phyloP scores from a whole-genome alignment of 2,113 vertebrate species.

The Columba janthina region DNA sequence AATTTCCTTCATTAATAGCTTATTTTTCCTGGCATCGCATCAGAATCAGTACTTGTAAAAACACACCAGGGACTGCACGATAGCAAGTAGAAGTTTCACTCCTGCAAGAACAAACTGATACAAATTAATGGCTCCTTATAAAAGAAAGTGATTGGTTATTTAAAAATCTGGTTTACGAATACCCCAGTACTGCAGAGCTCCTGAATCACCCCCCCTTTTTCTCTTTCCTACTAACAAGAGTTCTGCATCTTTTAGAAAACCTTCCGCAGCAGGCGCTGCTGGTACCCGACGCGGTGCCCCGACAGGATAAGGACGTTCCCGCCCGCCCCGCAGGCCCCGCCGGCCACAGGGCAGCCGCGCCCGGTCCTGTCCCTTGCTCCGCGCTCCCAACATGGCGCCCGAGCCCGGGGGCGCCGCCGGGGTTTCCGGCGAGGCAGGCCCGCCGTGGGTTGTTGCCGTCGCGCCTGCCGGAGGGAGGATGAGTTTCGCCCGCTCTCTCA shows the following conservation, averaged over 20 bases:
- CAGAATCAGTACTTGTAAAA: neutral
- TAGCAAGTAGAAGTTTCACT: no score
- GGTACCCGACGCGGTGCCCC: accelerated
- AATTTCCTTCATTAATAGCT: neutral
- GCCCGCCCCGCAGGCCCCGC: no score
- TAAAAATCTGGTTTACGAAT: neutral
- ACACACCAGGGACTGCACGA: no score
- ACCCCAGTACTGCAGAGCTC: neutral
- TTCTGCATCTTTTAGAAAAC: neutral
- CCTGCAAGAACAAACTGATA: neutral
- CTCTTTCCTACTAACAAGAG: neutral
- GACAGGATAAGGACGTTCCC: no score
- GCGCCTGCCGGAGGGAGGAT: neutral
- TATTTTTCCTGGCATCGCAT: neutral
- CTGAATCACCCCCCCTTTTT: neutral
- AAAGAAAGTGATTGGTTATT: neutral
- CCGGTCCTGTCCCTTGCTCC: no score
- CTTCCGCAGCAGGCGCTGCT: no score
- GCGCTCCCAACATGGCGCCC: neutral
- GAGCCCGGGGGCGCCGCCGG: no score
- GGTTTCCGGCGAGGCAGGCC: neutral
- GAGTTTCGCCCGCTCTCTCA: no score
- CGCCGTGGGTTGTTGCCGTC: neutral
- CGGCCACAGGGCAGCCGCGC: no score
- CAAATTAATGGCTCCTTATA: neutral